Conservation (phyloP, 2,113 vertebrate species). For the Otis tarda region DNA sequence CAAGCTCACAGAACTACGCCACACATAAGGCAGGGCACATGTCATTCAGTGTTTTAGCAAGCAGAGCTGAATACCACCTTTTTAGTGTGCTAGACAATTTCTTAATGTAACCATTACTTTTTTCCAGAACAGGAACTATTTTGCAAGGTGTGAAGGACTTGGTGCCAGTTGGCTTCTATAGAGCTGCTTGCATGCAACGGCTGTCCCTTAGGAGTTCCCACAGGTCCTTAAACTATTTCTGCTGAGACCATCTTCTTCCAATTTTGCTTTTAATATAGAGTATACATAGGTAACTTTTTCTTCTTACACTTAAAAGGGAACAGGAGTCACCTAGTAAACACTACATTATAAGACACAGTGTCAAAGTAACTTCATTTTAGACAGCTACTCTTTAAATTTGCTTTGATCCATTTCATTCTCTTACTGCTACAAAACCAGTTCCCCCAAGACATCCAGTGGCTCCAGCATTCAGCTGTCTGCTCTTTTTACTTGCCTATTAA, state of each 20-base stretch:
- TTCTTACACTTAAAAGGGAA: not conserved
- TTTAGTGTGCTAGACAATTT: not conserved
- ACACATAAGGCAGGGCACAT: accelerated
- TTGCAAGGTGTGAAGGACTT: not conserved
- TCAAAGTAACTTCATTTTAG: not conserved
- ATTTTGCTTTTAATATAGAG: not conserved
- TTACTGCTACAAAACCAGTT: not conserved
- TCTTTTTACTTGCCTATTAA: not conserved
- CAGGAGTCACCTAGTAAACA: not conserved
- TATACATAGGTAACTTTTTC: conserved; percentile 19
- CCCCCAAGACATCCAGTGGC: not conserved
- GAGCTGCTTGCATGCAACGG: not conserved
- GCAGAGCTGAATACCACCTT: not conserved
- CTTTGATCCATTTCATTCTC: not conserved
- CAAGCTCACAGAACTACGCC: not conserved
- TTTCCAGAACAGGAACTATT: not conserved
- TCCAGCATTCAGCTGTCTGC: not conserved
- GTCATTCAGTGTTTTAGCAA: not conserved
- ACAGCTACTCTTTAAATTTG: not conserved
- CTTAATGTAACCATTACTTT: not conserved
- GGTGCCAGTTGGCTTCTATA: not conserved
- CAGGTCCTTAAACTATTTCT: not conserved
- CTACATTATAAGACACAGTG: not conserved
- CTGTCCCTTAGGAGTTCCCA: not conserved
- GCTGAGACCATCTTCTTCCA: conserved; percentile 2